Evolutionary conservation across 2,113 vertebrate genomes (phyloP).

Genomic region (Pteruthius melanotis): DNA sequence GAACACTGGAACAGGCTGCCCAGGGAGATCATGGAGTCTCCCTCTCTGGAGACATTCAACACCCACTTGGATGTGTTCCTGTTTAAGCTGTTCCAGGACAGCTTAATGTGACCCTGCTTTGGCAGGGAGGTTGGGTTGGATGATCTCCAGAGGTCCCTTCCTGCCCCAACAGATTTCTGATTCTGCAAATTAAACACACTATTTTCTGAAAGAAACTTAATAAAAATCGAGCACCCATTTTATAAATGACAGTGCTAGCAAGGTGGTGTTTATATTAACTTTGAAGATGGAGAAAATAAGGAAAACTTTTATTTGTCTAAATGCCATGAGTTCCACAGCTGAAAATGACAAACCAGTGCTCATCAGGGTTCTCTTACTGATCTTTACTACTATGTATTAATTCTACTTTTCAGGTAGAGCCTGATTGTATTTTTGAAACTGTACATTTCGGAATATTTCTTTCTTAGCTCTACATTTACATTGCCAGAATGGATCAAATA

Average conservation of each 20-base stretch:
- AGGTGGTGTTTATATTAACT: neutral
- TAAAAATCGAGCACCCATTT: neutral
- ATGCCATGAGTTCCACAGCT: neutral
- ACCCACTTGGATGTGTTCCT: neutral
- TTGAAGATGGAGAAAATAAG: neutral
- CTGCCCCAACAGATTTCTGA: neutral
- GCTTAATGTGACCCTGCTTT: neutral
- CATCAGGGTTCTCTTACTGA: neutral
- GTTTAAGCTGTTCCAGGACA: neutral
- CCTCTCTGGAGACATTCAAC: neutral
- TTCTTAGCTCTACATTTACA: neutral
- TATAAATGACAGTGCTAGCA: neutral
- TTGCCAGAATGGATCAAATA: neutral
- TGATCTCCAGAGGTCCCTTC: neutral
- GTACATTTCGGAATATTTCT: neutral
- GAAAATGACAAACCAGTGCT: neutral
- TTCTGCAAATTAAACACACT: neutral
- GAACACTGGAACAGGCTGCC: neutral
- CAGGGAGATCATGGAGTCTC: neutral
- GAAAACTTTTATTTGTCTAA: neutral
- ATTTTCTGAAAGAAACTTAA: neutral
- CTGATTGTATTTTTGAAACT: neutral
- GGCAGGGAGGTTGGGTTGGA: fast-evolving
- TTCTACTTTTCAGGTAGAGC: neutral
- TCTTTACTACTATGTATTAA: neutral